Evolutionary conservation across 2,113 vertebrate species (phyloP), one percentile per base, ranked within the genome.

Genomic region (Ariopsis seemanni): DNA sequence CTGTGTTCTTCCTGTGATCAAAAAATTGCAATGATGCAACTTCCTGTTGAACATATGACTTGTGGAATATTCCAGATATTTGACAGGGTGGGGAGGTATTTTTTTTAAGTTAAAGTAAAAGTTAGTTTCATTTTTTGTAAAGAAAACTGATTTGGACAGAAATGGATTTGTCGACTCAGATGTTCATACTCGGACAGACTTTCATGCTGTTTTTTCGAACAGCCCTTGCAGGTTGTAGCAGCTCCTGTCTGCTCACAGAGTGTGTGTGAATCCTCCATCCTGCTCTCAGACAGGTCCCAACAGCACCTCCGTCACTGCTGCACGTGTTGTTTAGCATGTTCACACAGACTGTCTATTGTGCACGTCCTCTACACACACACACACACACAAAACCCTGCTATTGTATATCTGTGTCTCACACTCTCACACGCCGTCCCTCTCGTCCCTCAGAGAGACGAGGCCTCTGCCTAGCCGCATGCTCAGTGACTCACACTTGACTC

Each of bases 401-500:
- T 94, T 95, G 93, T 93, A 82, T 87, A 78, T 91, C 85, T 14
- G 89, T 92, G 90, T 93, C 92, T 18, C 82, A 69, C 85, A 90
- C 50, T 93, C 92, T 18, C 82, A 69, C 85, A 90, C 50, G 82
- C 90, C 22, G 89, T 77, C 88, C 87, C 87, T 88, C 92, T 86
- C n/a, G 84, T 89, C 42, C 42, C 42, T 42, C 89, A 89, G 52
- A 85, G 55, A 55, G 63, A 84, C 89, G 0, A 42, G 71, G 82
- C 88, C 87, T 85, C 90, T 89, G 87, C 81, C 88, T 77, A 83
- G 90, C 55, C 90, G 89, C 89, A 53, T 9, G 83, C 80, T 85
- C 82, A 58, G 88, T 95, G 95, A 95, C 91, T 95, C 95, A 95
- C 86, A 88, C 87, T 83, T 42, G 87, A 90, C 69, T 25, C 87